Base-by-base conservation (phyloP, 2,797 vertebrate genomes). In the Hephaestus fuliginosus region DNA sequence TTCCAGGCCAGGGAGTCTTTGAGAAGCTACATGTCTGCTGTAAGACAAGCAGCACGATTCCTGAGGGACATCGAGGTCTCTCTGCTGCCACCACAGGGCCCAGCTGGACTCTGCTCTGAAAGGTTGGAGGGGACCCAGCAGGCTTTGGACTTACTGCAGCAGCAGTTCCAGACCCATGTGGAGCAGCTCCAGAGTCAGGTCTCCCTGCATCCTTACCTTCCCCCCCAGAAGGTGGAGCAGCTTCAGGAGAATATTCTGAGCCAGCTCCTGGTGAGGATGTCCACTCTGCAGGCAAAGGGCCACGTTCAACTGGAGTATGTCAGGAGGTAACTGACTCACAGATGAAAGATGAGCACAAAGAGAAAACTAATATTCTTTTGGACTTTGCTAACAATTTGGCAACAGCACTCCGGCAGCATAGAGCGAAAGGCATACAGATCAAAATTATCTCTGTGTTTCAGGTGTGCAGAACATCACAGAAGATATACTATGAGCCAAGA, bases 391-490 rank as follows among this genome's bases (percentile, higher is more conserved):
- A 43, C 20, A 10, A 39, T 43, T 43, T 22, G 20, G 48, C 20
- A 18, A 18, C 46, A 48, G 46, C 15, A 48, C 8, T 20, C 3
- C 49, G 20, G 49, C 49, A n/a, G 20, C 20, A n/a, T 9, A 51
- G 51, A 22, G 20, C 9, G 7, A 36, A 36, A 7, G 33, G 4
- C 33, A 36, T 36, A 61, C 5, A 36, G 4, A 25, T 41, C 0
- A 6, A 10, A 3, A 5, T 53, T 15, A 5, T 53, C 13, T 71
- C 0, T 82, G 9, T 76, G 17, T 77, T 81, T 25, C 74, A 99
- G 98, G 51, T 97, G 96, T 93, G 89, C 93, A 15, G 95, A 97
- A 89, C 93, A 93, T 82, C 86, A 96, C 72, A 91, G 78, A 77
- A 80, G 68, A 68, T 96, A 94, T 77, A 91, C 20, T 52, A 84